phyloP scores from a whole-genome alignment of 2,888 invertebrate genomes.

The Pseudococcus jackbeardsleyi region DNA sequence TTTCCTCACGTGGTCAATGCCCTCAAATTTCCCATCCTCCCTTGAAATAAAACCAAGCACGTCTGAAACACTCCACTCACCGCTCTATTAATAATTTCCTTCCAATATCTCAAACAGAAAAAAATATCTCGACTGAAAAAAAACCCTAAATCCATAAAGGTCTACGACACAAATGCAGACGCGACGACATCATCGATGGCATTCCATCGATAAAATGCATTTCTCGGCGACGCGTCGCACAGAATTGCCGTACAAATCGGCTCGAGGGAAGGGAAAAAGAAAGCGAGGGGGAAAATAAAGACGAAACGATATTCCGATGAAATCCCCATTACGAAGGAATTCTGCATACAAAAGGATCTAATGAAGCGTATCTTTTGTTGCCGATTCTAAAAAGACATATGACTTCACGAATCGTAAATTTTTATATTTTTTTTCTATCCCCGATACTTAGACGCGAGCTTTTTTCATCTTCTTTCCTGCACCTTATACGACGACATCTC shows the following conservation, averaged over 20 bases:
- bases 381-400: constrained; percentile 28
- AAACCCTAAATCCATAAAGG: no score
- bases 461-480: neutral
- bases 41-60: no score
- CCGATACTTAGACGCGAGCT: neutral
- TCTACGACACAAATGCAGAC: neutral
- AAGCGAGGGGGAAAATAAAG: neutral
- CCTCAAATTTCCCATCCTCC: no score
- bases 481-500: neutral
- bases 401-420: constrained; percentile 34
- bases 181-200: neutral
- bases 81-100: no score
- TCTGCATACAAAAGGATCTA: constrained; percentile 40
- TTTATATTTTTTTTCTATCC: neutral
- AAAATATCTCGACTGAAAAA: no score
- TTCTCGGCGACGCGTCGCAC: neutral
- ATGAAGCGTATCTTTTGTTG: constrained; percentile 49
- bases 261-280: neutral
- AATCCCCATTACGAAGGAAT: constrained; percentile 35
- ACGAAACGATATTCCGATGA: constrained; percentile 13
- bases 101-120: no score
- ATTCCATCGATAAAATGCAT: constrained; percentile 27
- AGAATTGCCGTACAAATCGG: neutral
- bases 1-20: no score
- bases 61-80: no score